These are phyloP conservation scores for Hafferia zeledoni DNA, from an alignment of 2,797 vertebrate species.

Conservation along the genomic window DNA sequence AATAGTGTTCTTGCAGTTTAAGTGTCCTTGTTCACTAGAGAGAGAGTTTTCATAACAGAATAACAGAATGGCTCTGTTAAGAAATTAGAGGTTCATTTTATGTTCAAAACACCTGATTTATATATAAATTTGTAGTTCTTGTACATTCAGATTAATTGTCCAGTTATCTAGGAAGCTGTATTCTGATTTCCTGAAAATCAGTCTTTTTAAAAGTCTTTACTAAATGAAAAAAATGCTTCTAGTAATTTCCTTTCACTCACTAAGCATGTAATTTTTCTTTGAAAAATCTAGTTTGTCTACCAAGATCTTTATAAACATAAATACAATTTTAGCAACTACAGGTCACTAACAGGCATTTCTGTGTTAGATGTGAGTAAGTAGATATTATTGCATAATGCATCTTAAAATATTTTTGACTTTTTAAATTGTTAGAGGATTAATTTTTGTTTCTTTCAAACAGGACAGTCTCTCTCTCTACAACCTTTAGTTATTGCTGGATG, in stretches of 20 bases:
- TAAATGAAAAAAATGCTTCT: not conserved
- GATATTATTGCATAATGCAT: not conserved
- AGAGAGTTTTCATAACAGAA: not conserved
- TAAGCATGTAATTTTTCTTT: not conserved
- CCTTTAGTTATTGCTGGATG: not conserved
- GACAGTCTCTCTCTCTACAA: not conserved
- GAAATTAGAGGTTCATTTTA: not conserved
- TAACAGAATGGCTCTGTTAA: not conserved
- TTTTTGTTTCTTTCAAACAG: not conserved
- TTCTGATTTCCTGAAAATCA: constrained; percentile 6
- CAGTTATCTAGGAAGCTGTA: not conserved
- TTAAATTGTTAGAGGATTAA: not conserved
- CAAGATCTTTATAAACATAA: constrained; percentile 20
- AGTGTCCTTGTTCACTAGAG: not conserved
- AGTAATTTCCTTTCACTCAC: not conserved
- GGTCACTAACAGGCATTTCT: constrained; percentile 10
- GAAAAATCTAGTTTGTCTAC: constrained; percentile 16
- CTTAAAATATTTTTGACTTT: not conserved
- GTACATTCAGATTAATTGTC: not conserved
- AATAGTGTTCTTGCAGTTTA: not conserved
- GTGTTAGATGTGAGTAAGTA: not conserved
- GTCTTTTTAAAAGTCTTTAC: not conserved
- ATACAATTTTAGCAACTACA: constrained; percentile 4
- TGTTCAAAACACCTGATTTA: not conserved
- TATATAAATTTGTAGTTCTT: not conserved